Evolutionary conservation across 2,113 vertebrate species (phyloP).

Genomic region (Cnemophilus loriae): DNA sequence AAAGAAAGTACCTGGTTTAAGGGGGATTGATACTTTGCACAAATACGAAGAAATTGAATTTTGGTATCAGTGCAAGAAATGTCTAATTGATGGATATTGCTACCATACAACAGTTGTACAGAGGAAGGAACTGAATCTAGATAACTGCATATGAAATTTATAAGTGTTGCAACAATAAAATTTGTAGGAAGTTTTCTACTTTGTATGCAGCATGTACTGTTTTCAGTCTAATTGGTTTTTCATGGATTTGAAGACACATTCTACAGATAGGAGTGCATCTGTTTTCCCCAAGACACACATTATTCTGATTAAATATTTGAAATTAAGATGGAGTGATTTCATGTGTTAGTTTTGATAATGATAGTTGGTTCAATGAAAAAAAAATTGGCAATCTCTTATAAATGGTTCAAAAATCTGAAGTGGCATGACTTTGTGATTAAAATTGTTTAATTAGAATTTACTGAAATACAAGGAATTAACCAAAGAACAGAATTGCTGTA

Average conservation of each 20-base stretch:
- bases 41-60: slow-evolving; percentile 10
- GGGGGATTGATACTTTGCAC: slow-evolving; percentile 30
- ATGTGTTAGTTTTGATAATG: slow-evolving; percentile 5
- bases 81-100: slow-evolving; percentile 24
- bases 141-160: background rate
- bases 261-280: background rate
- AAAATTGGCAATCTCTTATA: background rate
- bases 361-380: background rate
- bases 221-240: background rate
- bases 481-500: background rate
- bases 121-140: background rate
- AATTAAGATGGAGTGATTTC: slow-evolving; percentile 36
- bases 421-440: slow-evolving; percentile 14
- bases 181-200: background rate
- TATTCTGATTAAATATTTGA: slow-evolving; percentile 56
- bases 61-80: background rate
- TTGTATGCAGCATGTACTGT: background rate
- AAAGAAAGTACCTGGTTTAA: slow-evolving; percentile 7
- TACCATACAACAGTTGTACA: background rate
- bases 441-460: slow-evolving; percentile 26
- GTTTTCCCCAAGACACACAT: background rate
- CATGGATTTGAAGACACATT: background rate
- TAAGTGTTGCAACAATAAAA: background rate
- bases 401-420: background rate
- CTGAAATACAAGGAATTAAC: slow-evolving; percentile 3